Conservation (phyloP, 2,113 vertebrate genomes). For the Pipra filicauda region DNA sequence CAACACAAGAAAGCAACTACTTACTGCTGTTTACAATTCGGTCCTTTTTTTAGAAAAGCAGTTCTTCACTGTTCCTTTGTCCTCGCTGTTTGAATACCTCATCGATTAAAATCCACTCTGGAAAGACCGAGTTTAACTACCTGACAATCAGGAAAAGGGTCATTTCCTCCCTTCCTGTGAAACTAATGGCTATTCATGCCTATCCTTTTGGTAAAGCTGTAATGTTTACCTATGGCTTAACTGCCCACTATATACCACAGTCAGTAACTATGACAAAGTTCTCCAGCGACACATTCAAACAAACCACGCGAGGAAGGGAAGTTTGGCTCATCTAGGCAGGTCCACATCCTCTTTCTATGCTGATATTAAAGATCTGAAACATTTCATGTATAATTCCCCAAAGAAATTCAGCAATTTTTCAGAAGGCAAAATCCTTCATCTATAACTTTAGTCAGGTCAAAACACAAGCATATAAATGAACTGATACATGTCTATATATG, state of each 20-base stretch:
- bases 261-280: constrained; percentile 50
- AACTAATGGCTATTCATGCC: constrained; percentile 38
- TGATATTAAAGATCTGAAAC: background rate
- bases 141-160: constrained; percentile 42
- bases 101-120: constrained; percentile 1
- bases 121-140: constrained; percentile 12
- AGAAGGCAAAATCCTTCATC: background rate
- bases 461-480: background rate
- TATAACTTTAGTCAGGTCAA: background rate
- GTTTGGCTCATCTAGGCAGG: background rate
- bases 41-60: background rate
- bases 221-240: constrained; percentile 43
- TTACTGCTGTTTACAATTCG: background rate
- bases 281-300: background rate
- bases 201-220: constrained; percentile 39
- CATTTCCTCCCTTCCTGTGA: constrained; percentile 60
- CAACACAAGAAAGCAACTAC: background rate
- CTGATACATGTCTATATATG: background rate
- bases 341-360: background rate
- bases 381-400: background rate
- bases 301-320: background rate
- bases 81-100: background rate
- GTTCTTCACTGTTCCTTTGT: background rate
- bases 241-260: background rate
- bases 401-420: background rate